Base-by-base conservation (phyloP, 2,113 vertebrate genomes). In the Anarhynchus alexandrinus region DNA sequence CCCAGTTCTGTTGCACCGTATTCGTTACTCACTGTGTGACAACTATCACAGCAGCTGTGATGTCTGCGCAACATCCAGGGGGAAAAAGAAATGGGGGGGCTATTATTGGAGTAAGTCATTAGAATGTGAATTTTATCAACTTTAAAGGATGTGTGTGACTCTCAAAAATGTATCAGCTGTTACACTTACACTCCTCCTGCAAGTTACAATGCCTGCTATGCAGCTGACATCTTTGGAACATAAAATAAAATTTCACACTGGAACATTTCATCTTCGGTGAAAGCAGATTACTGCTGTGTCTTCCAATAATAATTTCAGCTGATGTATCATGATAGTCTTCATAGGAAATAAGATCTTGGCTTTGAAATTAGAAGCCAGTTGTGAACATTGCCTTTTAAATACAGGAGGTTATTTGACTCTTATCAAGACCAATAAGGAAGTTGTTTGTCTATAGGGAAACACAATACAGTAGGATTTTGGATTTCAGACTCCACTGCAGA, bases 371-470 rank as follows among this genome's bases (percentile, higher is more conserved):
- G 76, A 94, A 90, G 29, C 70, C 71, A 52, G 47, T 86, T 82
- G 66, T 38, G 72, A 94, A 79, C 54, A 62, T 17, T 69, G 73
- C 55, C 36, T 94, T 92, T 88, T 91, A 45, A 94, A 91, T 51
- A 57, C 55, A 94, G 78, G 61, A 89, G 64, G 59, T 86, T 93
- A 78, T 94, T 86, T 62, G 30, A 66, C 76, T 88, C 64, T 86
- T 94, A 93, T 42, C 72, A 79, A 91, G 83, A 74, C 86, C 4
- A 22, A 45, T 85, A 95, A 95, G 82, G 85, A 96, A 92, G 59
- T 67, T 71, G 38, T 94, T 94, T 73, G 49, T 22, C 85, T 70
- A 25, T 16, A 91, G 54, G 73, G 49, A 91, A 88, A 91, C 43
- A 79, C 29, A 91, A 30, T 73, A 62, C 47, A 51, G n/a, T 34